Conservation (phyloP, 2,888 invertebrate species). For the Cotesia congregata region DNA sequence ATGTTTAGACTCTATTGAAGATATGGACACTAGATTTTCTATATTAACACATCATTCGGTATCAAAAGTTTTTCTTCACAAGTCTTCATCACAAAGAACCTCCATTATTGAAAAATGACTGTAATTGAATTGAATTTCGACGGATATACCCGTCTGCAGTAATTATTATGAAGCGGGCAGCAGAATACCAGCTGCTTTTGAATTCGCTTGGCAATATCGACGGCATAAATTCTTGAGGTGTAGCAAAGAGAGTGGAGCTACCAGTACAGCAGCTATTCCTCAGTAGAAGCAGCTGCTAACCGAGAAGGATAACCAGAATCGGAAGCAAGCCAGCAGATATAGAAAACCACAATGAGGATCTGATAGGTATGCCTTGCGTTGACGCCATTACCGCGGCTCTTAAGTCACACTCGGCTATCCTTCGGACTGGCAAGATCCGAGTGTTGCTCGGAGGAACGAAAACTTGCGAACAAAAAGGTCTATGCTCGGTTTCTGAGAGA, state of each 20-base stretch:
- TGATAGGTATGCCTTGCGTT: constrained; percentile 53
- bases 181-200: no score
- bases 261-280: neutral
- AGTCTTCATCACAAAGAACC: no score
- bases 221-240: no score
- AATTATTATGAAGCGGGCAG: no score
- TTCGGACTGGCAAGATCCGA: constrained; percentile 46
- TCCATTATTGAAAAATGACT: no score
- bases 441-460: constrained; percentile 44
- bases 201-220: no score
- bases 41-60: no score
- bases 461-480: constrained; percentile 57
- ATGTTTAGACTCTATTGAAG: no score
- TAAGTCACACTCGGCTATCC: constrained; percentile 52
- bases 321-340: neutral
- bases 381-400: constrained; percentile 61
- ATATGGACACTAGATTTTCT: no score
- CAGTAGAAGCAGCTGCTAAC: neutral
- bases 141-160: no score
- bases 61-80: no score
- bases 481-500: constrained; percentile 9
- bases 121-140: no score
- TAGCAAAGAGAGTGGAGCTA: neutral
- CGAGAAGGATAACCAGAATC: neutral
- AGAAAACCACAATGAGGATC: constrained; percentile 25